Evolutionary conservation across 2,888 invertebrate genomes (phyloP), one percentile per base, ranked within the genome.

Genomic region (Rhyacophila evoluta): DNA sequence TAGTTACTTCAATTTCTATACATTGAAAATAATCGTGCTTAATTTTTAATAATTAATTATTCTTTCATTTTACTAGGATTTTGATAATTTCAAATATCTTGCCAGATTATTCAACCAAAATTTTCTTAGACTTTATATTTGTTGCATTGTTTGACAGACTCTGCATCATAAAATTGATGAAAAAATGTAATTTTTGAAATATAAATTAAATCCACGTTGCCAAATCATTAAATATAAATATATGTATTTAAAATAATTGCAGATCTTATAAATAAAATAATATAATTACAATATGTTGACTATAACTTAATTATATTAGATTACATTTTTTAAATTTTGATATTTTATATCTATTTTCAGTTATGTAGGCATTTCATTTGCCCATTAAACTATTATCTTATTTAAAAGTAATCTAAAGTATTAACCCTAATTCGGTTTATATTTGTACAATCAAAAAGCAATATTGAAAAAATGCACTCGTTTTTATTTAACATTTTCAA

Each of bases 181-280:
- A 29, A 28, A 33, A 15, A 11, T 69, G 29, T 69, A 29, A 29
- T 28, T 69, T 69, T 69, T 12, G 19, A 69, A 12, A n/a, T 29
- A 15, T 69, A 12, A 69, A 25, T 28, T n/a, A 29, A 69, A 29
- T 33, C 69, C 69, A n/a, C 12, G 69, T 69, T 69, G 69, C 69
- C 69, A 69, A 69, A 69, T 69, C 69, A 69, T 69, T 69, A 15
- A 28, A 29, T 69, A 29, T 27, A 29, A 41, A 19, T 19, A 25
- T 55, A 55, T 55, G 55, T 55, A 55, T 55, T 41, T 55, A 55
- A 55, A 55, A 19, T 55, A 55, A 33, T 55, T 19, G 55, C 55
- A 55, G 55, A 55, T 55, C 19, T 55, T 33, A 33, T 33, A 33
- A 33, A 33, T 33, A 33, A 33, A 33, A 55, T 55, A 55, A 55